Conservation (phyloP, 2,113 vertebrate genomes). For the Osmerus mordax region DNA sequence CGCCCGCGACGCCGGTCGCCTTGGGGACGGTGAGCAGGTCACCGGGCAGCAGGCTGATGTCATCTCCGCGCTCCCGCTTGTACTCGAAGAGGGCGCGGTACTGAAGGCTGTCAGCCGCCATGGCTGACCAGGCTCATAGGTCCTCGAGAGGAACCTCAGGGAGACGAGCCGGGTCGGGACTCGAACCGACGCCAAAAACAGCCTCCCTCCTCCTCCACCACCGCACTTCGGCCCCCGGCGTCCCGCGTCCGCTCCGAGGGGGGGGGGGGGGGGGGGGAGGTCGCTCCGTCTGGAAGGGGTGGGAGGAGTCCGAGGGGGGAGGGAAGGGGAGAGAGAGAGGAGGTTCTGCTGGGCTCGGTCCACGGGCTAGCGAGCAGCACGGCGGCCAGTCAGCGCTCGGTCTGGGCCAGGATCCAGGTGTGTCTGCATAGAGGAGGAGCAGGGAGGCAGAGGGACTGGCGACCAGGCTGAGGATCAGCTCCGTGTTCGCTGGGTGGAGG, state of each 20-base stretch:
- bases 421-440: not conserved
- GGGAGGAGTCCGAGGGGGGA: not conserved
- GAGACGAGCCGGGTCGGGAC: too few species aligned
- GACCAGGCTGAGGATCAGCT: not conserved
- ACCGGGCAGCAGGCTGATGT: conserved; percentile 75
- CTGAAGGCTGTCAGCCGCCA: conserved; percentile 77
- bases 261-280: too few species aligned
- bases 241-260: too few species aligned
- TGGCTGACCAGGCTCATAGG: conserved; percentile 43
- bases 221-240: not conserved
- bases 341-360: not conserved
- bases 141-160: not conserved
- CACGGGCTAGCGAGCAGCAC: conserved; percentile 6
- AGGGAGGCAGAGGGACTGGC: not conserved
- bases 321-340: not conserved
- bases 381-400: conserved; percentile 7
- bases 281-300: not conserved
- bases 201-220: too few species aligned
- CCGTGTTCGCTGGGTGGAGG: conserved; percentile 3
- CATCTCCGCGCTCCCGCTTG: conserved; percentile 73
- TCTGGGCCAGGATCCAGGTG: conserved; percentile 27
- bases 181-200: too few species aligned
- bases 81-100: conserved; percentile 80
- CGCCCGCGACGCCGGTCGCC: conserved; percentile 60
- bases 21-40: conserved; percentile 75